Base-by-base conservation (phyloP, 2,888 invertebrate species). In the Synanthedon andrenaeformis region DNA sequence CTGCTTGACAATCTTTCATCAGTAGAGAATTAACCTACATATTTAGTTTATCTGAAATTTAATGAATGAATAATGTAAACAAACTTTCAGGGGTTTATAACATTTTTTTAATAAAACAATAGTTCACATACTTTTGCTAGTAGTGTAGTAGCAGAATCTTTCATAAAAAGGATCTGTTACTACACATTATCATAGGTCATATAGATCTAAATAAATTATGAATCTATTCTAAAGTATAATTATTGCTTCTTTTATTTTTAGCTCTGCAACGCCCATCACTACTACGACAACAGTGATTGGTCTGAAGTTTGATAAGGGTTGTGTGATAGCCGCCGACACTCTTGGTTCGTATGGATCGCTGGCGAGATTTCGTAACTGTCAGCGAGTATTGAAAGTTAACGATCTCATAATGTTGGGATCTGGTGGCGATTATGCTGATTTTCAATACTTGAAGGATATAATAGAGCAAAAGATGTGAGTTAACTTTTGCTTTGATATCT, bases 381-480 rank as follows among this genome's bases (percentile, higher is more conserved):
- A 94, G 1, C 91, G 99, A 57, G 90, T 99, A 6, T 88, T 94
- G 69, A 93, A 94, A 82, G 94, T 99, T 42, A 99, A 99, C 70
- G 92, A 96, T 53, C 91, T 93, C 59, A 96, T 95, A 28, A 89
- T 99, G 52, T 82, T 99, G 11, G 98, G 97, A 0, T 94, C 94
- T 54, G 93, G 96, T 54, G 99, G 99, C 3, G 99, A 99, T 82
- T 98, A 96, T 72, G 99, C 97, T 8, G 99, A 99, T 79, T 99
- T 92, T 75, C 99, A 99, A 79, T 97, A 94, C 75, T 88, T 98
- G 55, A 92, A 92, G 70, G 93, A 93, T 63, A 90, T 94, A 57
- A 92, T 98, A 69, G 92, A 96, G 66, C 94, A 94, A 76, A 94
- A 95, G 89, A 92, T 94, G 94, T 94, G 81, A 89, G 91, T 88